A percentile compares a stretch with the other conserved stretches of the same genome.
Evolutionary conservation across 2,113 vertebrate genomes (phyloP).

Genomic region (Cairina moschata): DNA sequence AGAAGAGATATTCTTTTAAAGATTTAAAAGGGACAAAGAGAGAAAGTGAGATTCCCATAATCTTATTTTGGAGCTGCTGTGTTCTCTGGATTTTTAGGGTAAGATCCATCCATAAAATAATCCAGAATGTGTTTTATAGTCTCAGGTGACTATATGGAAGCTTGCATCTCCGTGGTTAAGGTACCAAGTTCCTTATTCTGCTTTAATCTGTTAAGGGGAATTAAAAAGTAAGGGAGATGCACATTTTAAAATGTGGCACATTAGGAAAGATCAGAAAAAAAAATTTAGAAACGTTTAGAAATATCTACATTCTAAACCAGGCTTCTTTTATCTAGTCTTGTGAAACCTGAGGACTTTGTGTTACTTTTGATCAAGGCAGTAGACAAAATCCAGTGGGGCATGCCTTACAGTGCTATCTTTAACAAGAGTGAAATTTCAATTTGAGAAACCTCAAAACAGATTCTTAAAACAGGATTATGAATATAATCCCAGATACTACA

Average conservation of each 20-base stretch:
- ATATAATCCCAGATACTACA: not conserved
- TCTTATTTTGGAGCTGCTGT: not conserved
- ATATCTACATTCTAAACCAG: not conserved
- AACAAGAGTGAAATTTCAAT: not conserved
- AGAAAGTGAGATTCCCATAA: not conserved
- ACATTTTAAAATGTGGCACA: not conserved
- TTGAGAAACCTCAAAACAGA: not conserved
- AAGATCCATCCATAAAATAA: not conserved
- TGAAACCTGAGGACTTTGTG: not conserved
- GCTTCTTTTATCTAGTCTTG: not conserved
- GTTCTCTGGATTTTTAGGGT: not conserved
- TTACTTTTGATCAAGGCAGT: not conserved
- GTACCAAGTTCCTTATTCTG: not conserved
- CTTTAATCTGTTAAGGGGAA: not conserved
- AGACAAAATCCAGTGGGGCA: not conserved
- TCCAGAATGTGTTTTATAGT: not conserved
- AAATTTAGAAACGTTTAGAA: not conserved
- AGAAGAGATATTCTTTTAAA: not conserved
- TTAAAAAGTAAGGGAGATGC: not conserved
- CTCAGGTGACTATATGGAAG: not conserved
- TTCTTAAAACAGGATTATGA: not conserved
- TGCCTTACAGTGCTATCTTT: not conserved
- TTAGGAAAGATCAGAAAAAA: not conserved
- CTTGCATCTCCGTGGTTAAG: not conserved
- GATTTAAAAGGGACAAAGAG: not conserved